Percentiles rank a stretch among this genome's conserved stretches.
Conservation (phyloP, 2,888 invertebrate genomes). For the Chalcis sispes region DNA sequence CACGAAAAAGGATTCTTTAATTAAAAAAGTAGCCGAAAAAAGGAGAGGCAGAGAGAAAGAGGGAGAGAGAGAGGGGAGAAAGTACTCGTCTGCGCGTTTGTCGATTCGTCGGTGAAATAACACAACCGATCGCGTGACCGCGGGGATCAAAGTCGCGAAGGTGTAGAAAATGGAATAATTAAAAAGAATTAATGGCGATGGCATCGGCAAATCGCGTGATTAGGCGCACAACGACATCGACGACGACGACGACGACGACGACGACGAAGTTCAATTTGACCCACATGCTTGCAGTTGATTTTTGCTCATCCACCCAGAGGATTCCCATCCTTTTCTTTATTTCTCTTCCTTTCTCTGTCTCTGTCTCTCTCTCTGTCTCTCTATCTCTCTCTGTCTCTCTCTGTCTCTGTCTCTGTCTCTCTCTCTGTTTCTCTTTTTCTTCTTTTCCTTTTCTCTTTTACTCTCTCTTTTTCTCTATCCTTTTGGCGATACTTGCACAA, state of each 20-base stretch:
- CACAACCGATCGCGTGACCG: constrained; percentile 55
- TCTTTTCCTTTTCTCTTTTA: not conserved
- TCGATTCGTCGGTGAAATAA: no score
- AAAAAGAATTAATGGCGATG: constrained; percentile 57
- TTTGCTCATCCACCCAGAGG: constrained; percentile 10
- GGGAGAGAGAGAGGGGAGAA: not conserved
- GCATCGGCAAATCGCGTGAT: constrained; percentile 53
- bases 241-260: no score
- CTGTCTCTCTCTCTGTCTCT: not conserved
- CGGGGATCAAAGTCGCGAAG: constrained; percentile 54
- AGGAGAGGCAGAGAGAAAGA: constrained; percentile 8
- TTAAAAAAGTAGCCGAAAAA: constrained; percentile 54
- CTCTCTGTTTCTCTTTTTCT: constrained; percentile 41
- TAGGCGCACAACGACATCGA: constrained; percentile 45
- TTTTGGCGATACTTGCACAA: not conserved
- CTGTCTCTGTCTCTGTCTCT: not conserved
- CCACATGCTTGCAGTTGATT: constrained; percentile 50
- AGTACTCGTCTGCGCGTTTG: constrained; percentile 19
- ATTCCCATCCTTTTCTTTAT: constrained; percentile 15
- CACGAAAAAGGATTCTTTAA: constrained; percentile 53
- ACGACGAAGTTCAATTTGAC: constrained; percentile 32
- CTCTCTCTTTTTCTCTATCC: not conserved
- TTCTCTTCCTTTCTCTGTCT: not conserved
- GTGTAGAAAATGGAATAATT: constrained; percentile 57
- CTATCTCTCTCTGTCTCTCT: not conserved